Conservation (phyloP, 2,888 invertebrate genomes). For the Pharmacophagus antenor region DNA sequence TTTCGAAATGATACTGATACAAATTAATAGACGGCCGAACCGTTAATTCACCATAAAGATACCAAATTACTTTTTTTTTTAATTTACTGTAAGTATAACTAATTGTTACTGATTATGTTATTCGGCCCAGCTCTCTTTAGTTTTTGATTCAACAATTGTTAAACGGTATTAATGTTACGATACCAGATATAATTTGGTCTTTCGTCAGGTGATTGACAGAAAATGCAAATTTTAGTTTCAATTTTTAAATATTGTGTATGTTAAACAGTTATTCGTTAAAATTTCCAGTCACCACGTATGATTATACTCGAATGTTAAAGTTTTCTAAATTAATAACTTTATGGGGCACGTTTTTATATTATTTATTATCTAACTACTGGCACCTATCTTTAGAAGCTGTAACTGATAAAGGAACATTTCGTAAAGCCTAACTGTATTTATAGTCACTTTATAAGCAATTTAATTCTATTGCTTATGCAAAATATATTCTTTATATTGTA, state of each 20-base stretch:
- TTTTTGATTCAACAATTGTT: slow-evolving; percentile 42
- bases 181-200: slow-evolving; percentile 65
- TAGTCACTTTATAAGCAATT: slow-evolving; percentile 3
- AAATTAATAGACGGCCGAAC: slow-evolving; percentile 59
- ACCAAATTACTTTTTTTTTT: slow-evolving; percentile 59
- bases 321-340: slow-evolving; percentile 17
- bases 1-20: slow-evolving; percentile 61
- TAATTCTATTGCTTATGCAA: slow-evolving; percentile 33
- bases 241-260: slow-evolving; percentile 29
- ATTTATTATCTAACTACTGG: slow-evolving; percentile 5
- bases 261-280: slow-evolving; percentile 35
- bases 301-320: slow-evolving; percentile 38
- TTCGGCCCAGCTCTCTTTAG: slow-evolving; percentile 57
- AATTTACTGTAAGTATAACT: slow-evolving; percentile 48
- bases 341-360: slow-evolving; percentile 2
- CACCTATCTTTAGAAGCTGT: slow-evolving; percentile 14
- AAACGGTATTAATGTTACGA: slow-evolving; percentile 47
- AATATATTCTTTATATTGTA: slow-evolving; percentile 35
- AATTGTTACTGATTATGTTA: slow-evolving; percentile 57
- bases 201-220: slow-evolving; percentile 36
- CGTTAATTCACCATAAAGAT: slow-evolving; percentile 70
- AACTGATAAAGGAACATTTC: slow-evolving; percentile 29
- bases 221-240: slow-evolving; percentile 33
- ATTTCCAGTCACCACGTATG: slow-evolving; percentile 68
- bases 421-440: not conserved